phyloP scores from a whole-genome alignment of 2,113 vertebrate species.

The Malurus elegans region DNA sequence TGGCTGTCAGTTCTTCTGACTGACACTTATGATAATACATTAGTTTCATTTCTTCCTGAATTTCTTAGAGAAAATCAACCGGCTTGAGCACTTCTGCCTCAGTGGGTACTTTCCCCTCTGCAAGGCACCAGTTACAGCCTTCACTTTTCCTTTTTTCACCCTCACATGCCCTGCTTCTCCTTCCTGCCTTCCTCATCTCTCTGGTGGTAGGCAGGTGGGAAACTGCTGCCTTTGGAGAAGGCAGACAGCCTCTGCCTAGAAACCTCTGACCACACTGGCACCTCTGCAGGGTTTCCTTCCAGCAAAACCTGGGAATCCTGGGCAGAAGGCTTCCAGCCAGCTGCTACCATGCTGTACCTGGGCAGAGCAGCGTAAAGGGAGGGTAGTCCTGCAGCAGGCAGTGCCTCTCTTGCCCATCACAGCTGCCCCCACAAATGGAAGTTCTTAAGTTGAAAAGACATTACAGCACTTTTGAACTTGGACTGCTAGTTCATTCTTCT shows the following conservation, averaged over 20 bases:
- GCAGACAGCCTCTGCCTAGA: background rate
- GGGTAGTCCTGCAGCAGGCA: accelerated
- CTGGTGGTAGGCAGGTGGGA: background rate
- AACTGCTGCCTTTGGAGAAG: background rate
- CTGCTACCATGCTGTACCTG: accelerated
- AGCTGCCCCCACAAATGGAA: too few species aligned
- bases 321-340: background rate
- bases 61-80: background rate
- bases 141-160: accelerated
- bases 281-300: background rate
- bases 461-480: accelerated
- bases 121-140: accelerated
- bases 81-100: accelerated
- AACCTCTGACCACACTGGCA: accelerated
- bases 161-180: accelerated
- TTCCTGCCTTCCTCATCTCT: background rate
- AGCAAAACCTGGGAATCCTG: background rate
- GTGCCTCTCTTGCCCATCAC: accelerated
- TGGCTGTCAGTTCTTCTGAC: background rate
- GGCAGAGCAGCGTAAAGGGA: accelerated
- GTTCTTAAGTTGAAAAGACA: too few species aligned
- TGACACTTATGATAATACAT: background rate
- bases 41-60: background rate
- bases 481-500: background rate
- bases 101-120: accelerated